Conservation (phyloP, 2,113 vertebrate species). For the Thomomys bottae region DNA sequence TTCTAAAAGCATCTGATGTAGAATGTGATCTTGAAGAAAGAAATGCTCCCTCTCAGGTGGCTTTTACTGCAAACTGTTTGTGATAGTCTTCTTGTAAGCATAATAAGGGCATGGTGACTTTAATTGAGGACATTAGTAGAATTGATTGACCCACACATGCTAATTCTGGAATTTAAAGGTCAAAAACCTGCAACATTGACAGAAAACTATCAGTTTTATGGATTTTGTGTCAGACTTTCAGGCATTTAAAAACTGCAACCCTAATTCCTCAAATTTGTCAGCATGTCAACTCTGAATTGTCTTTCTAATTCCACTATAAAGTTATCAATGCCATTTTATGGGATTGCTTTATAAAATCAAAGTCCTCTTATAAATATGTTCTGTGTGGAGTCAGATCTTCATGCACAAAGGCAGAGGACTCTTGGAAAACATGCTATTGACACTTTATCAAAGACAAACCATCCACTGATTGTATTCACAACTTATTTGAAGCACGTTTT, state of each 20-base stretch:
- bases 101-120: slow-evolving; percentile 63
- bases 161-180: slow-evolving; percentile 56
- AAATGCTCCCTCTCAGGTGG: slow-evolving; percentile 10
- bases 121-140: slow-evolving; percentile 70
- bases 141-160: slow-evolving; percentile 50
- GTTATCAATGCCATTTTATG: background rate
- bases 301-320: background rate
- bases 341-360: background rate
- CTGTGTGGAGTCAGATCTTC: background rate
- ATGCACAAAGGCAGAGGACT: background rate
- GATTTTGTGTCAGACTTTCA: slow-evolving; percentile 40
- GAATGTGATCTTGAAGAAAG: background rate
- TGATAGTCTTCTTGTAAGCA: slow-evolving; percentile 41
- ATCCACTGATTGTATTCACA: background rate
- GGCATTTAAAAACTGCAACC: background rate
- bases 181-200: slow-evolving; percentile 49
- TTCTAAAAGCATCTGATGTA: background rate
- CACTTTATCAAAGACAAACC: background rate
- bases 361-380: background rate
- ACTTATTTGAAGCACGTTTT: background rate
- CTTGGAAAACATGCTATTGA: background rate
- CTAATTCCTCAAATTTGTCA: slow-evolving; percentile 39
- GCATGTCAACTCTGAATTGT: background rate
- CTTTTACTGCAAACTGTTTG: slow-evolving; percentile 31
- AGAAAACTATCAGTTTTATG: slow-evolving; percentile 65